phyloP scores from a whole-genome alignment of 2,797 vertebrate genomes.

The Cygnus olor region DNA sequence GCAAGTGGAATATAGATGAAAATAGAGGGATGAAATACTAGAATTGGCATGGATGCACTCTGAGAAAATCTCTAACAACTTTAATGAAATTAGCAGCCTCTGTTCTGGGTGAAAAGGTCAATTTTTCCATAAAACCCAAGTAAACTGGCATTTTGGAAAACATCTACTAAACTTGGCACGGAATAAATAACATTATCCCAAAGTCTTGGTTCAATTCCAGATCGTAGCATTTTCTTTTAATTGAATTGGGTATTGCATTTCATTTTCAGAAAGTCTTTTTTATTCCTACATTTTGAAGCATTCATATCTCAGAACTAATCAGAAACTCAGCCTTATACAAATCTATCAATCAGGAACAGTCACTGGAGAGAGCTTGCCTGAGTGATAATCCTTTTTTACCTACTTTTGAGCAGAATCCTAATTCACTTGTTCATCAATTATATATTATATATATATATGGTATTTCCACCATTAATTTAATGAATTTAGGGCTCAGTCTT shows the following conservation, averaged over 20 bases:
- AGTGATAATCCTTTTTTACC: constrained; percentile 66
- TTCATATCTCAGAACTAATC: constrained; percentile 56
- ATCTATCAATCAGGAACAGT: constrained; percentile 50
- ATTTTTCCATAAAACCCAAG: constrained; percentile 66
- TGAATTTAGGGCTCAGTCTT: constrained; percentile 41
- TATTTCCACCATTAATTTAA: constrained; percentile 53
- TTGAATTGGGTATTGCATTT: constrained; percentile 73
- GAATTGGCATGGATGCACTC: constrained; percentile 37
- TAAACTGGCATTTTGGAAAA: constrained; percentile 64
- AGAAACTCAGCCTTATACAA: constrained; percentile 37
- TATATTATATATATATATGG: constrained; percentile 9
- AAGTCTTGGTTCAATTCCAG: constrained; percentile 74
- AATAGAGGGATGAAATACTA: constrained; percentile 45
- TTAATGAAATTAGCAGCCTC: constrained; percentile 73
- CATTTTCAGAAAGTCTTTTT: constrained; percentile 67
- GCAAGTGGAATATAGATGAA: constrained; percentile 40
- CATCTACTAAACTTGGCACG: constrained; percentile 64
- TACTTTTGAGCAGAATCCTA: constrained; percentile 65
- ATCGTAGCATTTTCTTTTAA: constrained; percentile 72
- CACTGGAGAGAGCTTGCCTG: constrained; percentile 23
- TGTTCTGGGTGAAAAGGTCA: constrained; percentile 74
- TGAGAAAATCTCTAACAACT: constrained; percentile 53
- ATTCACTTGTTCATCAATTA: constrained; percentile 66
- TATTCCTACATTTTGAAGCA: constrained; percentile 49
- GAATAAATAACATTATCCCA: constrained; percentile 59